phyloP scores from a whole-genome alignment of 2,797 vertebrate species.

The Mallotus villosus region DNA sequence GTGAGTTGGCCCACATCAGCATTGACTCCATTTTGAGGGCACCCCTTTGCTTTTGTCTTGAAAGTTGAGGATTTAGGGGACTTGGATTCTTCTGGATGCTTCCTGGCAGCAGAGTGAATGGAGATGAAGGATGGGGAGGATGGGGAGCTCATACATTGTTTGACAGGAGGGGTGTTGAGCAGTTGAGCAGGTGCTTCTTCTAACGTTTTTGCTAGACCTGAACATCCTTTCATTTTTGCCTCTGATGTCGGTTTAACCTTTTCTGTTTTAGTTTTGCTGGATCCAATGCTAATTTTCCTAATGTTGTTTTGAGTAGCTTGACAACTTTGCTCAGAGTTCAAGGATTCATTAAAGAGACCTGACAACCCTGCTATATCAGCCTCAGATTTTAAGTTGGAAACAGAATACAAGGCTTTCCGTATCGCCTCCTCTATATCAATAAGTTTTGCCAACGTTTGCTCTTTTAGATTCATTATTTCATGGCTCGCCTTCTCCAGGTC shows the following conservation, averaged over 20 bases:
- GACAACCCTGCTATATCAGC: conserved; percentile 80
- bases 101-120: conserved; percentile 85
- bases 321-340: conserved; percentile 69
- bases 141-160: conserved; percentile 67
- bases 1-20: conserved; percentile 19
- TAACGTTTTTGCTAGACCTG: conserved; percentile 22
- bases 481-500: conserved; percentile 91
- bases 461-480: conserved; percentile 89
- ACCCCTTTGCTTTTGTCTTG: conserved; percentile 43
- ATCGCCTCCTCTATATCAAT: conserved; percentile 92
- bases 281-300: conserved; percentile 79
- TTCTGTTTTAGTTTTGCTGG: conserved; percentile 75
- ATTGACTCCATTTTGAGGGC: conserved; percentile 28
- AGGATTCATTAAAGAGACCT: conserved; percentile 83
- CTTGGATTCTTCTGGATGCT: conserved; percentile 69
- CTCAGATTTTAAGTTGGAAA: conserved; percentile 90
- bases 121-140: conserved; percentile 89
- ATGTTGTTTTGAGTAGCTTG: conserved; percentile 69
- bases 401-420: conserved; percentile 90
- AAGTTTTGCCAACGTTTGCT: conserved; percentile 90
- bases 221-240: conserved; percentile 23
- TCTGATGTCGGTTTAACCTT: conserved; percentile 41
- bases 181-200: conserved; percentile 22
- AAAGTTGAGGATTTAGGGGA: conserved; percentile 50
- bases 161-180: conserved; percentile 43